Evolutionary conservation across 2,888 invertebrate genomes (phyloP).

Genomic region (Deilephila elpenor): DNA sequence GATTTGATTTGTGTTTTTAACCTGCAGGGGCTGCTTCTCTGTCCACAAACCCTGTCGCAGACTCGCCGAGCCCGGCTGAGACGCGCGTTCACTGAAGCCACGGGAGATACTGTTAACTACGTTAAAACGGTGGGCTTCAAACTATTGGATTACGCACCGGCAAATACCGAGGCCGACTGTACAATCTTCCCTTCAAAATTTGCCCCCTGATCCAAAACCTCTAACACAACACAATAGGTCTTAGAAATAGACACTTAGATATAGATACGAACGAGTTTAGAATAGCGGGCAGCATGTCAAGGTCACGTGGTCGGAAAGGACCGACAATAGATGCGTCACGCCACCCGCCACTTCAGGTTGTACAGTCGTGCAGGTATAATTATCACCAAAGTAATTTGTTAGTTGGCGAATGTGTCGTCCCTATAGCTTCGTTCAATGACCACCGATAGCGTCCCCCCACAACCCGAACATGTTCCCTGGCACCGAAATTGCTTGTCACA

Average conservation of each 20-base stretch:
- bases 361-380: conserved; percentile 76
- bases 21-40: conserved; percentile 93
- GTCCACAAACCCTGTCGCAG: conserved; percentile 95
- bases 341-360: conserved; percentile 58
- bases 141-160: conserved; percentile 73
- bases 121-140: conserved; percentile 92
- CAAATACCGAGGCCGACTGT: conserved; percentile 70
- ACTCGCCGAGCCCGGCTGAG: conserved; percentile 93
- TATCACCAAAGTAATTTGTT: conserved; percentile 76
- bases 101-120: conserved; percentile 94
- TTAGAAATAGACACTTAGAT: conserved; percentile 17
- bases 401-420: conserved; percentile 82
- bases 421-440: conserved; percentile 76
- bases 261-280: conserved; percentile 17
- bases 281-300: conserved; percentile 16
- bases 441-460: conserved; percentile 67
- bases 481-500: conserved; percentile 75
- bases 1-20: conserved; percentile 77
- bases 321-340: conserved; percentile 38
- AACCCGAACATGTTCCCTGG: conserved; percentile 64
- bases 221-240: conserved; percentile 23
- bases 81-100: conserved; percentile 95
- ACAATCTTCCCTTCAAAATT: conserved; percentile 57
- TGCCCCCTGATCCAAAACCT: background rate
- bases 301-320: background rate